Conservation (phyloP, 1,140 invertebrate species). For the Diuraphis noxia region DNA sequence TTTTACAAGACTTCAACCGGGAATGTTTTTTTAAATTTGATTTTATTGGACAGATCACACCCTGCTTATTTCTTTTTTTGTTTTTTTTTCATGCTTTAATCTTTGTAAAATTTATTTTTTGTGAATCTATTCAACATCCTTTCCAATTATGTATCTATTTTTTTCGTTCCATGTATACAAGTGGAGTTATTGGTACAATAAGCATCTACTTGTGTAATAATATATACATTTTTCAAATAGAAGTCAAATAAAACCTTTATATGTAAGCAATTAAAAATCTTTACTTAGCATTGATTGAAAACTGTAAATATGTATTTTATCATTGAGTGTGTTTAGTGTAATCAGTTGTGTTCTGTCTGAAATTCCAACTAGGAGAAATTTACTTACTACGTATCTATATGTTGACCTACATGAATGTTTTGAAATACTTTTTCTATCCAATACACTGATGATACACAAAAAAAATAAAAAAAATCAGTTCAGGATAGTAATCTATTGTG, state of each 20-base stretch:
- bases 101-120: neutral
- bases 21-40: neutral
- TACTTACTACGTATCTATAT: no score
- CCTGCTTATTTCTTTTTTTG: neutral
- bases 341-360: no score
- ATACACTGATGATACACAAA: neutral
- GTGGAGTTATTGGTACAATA: neutral
- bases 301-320: no score
- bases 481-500: neutral
- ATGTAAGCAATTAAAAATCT: no score
- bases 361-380: no score
- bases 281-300: no score
- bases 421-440: neutral
- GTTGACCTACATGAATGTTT: neutral
- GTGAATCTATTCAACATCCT: neutral
- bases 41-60: neutral
- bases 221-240: no score
- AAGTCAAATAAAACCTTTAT: no score
- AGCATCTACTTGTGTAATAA: no score
- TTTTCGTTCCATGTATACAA: neutral
- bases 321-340: no score
- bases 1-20: neutral
- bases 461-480: no score
- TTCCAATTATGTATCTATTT: neutral
- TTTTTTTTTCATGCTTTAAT: neutral